These are phyloP conservation scores for Amblyjoppa fuscipennis DNA, from an alignment of 2,888 invertebrate species.

Conservation along the genomic window DNA sequence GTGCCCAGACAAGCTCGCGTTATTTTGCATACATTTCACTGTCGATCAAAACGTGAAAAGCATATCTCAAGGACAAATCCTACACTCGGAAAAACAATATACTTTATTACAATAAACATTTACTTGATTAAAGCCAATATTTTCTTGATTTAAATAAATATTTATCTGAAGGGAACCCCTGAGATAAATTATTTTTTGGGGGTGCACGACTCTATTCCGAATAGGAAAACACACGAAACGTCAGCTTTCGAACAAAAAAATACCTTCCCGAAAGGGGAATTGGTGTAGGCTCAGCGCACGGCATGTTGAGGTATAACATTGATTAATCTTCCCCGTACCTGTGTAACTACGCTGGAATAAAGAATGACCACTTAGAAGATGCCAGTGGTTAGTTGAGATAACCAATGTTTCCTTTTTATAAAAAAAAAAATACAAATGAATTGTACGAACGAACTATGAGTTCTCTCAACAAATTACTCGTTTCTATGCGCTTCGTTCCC, in stretches of 20 bases:
- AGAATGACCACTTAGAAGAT: neutral
- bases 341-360: neutral
- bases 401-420: neutral
- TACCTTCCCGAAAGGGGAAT: neutral
- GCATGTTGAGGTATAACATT: constrained; percentile 1
- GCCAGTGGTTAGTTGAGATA: neutral
- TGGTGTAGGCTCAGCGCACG: neutral
- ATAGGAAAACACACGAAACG: neutral
- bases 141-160: neutral
- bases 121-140: neutral
- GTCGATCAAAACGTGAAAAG: no score
- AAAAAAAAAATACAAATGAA: neutral
- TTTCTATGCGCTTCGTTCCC: neutral
- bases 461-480: neutral
- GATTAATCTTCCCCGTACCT: neutral
- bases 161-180: neutral
- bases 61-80: no score
- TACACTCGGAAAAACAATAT: no score
- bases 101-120: no score
- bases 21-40: no score
- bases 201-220: neutral
- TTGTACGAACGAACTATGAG: no score
- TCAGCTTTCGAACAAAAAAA: neutral
- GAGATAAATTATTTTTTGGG: neutral
- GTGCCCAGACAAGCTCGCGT: no score